Conservation (phyloP, 1,140 invertebrate species). For the Caenorhabditis latens region DNA sequence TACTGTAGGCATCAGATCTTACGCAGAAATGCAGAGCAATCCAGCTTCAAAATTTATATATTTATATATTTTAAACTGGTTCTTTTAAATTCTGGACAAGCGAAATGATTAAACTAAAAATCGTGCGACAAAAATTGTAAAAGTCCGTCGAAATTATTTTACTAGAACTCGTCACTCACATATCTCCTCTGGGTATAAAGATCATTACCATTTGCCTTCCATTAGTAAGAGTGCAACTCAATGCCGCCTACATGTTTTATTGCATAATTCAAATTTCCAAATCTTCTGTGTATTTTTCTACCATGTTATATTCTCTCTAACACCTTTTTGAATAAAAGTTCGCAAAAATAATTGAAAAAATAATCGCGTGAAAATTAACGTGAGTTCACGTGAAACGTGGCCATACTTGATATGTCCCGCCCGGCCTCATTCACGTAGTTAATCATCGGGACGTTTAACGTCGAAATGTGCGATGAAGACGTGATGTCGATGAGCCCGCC, state of each 20-base stretch:
- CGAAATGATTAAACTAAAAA: too few relatives aligned
- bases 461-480: slow-evolving; percentile 45
- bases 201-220: not conserved
- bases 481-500: slow-evolving; percentile 10
- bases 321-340: too few relatives aligned
- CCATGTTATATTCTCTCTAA: too few relatives aligned
- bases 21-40: not conserved
- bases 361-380: not conserved
- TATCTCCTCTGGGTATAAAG: not conserved
- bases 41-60: not conserved
- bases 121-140: too few relatives aligned
- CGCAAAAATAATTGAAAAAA: not conserved
- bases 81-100: too few relatives aligned
- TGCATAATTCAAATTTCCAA: not conserved
- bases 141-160: too few relatives aligned
- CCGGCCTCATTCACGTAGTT: slow-evolving; percentile 6
- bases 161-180: too few relatives aligned
- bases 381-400: slow-evolving; percentile 34
- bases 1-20: not conserved
- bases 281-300: not conserved
- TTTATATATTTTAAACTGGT: not conserved
- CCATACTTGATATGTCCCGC: not conserved
- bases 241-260: not conserved
- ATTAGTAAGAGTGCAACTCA: not conserved
- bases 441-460: not conserved